phyloP scores from a whole-genome alignment of 1,140 invertebrate genomes.

The Neodiprion fabricii region DNA sequence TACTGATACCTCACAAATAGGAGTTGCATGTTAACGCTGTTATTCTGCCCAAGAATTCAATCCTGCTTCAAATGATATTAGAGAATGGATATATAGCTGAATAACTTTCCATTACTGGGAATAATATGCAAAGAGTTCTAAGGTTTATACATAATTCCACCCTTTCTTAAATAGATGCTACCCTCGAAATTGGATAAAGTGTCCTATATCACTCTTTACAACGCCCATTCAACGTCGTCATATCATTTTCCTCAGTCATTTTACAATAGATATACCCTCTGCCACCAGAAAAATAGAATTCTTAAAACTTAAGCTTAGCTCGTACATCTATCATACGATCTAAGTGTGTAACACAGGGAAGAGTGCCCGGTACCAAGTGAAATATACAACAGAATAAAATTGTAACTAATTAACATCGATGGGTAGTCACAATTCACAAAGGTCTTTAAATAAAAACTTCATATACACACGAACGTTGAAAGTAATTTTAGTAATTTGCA shows the following conservation, averaged over 20 bases:
- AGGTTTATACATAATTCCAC: constrained; percentile 14
- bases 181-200: not conserved
- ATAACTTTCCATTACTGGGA: too few relatives aligned
- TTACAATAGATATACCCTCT: constrained; percentile 23
- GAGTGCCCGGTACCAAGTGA: not conserved
- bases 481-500: too few relatives aligned
- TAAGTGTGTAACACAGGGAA: not conserved
- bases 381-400: not conserved
- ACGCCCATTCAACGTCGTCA: constrained; percentile 13
- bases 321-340: not conserved
- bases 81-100: too few relatives aligned
- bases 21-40: too few relatives aligned
- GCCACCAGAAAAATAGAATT: constrained; percentile 59
- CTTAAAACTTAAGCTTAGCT: constrained; percentile 58
- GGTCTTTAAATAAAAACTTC: too few relatives aligned
- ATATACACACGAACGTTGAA: too few relatives aligned
- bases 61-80: too few relatives aligned
- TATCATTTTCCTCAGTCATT: constrained; percentile 6
- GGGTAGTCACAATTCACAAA: too few relatives aligned
- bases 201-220: constrained; percentile 18
- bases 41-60: too few relatives aligned
- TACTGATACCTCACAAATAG: too few relatives aligned
- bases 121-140: too few relatives aligned
- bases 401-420: not conserved
- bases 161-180: constrained; percentile 5